Conservation (phyloP, 1,140 invertebrate genomes). For the Drosophila tsacasi region DNA sequence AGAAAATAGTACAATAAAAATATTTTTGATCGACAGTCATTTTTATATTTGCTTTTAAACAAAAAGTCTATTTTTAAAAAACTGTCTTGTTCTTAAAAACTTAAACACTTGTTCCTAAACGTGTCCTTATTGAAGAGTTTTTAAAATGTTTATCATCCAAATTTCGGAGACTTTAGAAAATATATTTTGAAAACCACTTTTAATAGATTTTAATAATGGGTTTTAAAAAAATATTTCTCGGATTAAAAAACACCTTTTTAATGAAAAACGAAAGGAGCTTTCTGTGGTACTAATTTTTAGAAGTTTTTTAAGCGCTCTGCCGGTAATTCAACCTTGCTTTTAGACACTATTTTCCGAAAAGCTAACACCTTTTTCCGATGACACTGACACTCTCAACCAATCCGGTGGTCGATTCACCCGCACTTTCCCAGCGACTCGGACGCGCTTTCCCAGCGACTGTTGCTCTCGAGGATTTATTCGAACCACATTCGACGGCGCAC, state of each 20-base stretch:
- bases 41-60: no score
- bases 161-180: no score
- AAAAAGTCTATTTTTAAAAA: no score
- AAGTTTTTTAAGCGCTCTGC: not conserved
- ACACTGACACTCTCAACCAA: slow-evolving; percentile 21
- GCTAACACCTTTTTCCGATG: not conserved
- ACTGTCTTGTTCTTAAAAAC: no score
- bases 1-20: not conserved
- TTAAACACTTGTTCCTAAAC: no score
- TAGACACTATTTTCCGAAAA: not conserved
- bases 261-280: not conserved
- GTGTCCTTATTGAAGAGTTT: no score
- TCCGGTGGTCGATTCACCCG: slow-evolving; percentile 5
- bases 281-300: not conserved
- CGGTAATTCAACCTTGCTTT: not conserved
- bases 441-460: slow-evolving; percentile 35
- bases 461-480: slow-evolving; percentile 36
- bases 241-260: no score
- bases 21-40: no score
- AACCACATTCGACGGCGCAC: slow-evolving; percentile 59
- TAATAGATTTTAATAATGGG: no score
- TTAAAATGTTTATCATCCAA: no score
- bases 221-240: no score
- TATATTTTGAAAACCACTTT: no score
- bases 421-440: slow-evolving; percentile 13